Conservation (phyloP, 2,888 invertebrate genomes). For the Mesoligia furuncula region DNA sequence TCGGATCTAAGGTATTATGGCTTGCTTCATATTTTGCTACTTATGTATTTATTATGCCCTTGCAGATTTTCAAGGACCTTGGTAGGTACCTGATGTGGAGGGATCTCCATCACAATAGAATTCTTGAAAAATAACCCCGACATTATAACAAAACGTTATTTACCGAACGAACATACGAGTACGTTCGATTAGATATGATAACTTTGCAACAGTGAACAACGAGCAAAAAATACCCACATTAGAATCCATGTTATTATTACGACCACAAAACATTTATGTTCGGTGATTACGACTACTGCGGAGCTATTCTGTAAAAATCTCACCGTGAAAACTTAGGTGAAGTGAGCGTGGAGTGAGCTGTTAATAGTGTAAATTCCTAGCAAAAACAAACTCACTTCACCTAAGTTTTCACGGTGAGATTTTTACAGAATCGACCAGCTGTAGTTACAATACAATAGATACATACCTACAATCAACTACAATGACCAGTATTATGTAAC, state of each 20-base stretch:
- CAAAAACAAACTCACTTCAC: too few relatives aligned
- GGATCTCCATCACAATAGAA: not conserved
- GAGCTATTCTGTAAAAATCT: too few relatives aligned
- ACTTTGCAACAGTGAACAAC: not conserved
- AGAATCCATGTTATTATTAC: not conserved
- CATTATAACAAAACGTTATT: not conserved
- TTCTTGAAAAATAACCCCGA: not conserved
- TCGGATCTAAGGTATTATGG: not conserved
- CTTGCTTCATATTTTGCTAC: not conserved
- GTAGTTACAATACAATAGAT: too few relatives aligned
- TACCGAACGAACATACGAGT: not conserved
- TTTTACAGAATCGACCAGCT: too few relatives aligned
- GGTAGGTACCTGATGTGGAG: too few relatives aligned
- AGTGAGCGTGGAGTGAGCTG: too few relatives aligned
- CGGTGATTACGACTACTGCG: not conserved
- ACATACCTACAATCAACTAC: not conserved
- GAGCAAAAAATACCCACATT: not conserved
- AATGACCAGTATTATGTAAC: not conserved
- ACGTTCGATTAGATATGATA: not conserved
- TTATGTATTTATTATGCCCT: not conserved
- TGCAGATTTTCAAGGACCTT: not conserved
- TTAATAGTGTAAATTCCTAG: too few relatives aligned
- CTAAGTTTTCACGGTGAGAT: too few relatives aligned
- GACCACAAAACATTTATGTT: not conserved
- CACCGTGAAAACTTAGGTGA: too few relatives aligned